phyloP scores from a whole-genome alignment of 1,140 invertebrate species.

The Drosophila persimilis region DNA sequence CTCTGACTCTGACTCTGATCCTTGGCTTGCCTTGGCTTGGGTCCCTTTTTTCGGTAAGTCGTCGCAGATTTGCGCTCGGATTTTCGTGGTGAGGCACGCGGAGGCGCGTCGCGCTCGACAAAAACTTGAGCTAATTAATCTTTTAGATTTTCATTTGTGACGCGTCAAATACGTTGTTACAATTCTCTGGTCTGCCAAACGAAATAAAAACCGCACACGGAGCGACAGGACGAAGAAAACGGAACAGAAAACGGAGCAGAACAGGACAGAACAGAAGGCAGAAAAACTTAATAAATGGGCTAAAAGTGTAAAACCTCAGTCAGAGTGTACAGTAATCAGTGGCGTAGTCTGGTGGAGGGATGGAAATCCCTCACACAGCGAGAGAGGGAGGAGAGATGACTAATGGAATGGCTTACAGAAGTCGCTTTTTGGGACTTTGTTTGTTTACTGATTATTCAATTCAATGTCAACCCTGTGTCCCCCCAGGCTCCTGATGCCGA shows the following conservation, averaged over 20 bases:
- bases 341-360: slow-evolving; percentile 47
- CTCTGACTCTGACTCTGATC: slow-evolving; percentile 9
- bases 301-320: slow-evolving; percentile 77
- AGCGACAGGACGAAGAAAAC: not conserved
- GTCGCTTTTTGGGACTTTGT: slow-evolving; percentile 48
- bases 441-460: slow-evolving; percentile 60
- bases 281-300: slow-evolving; percentile 69
- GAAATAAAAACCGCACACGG: slow-evolving; percentile 73
- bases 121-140: slow-evolving; percentile 81
- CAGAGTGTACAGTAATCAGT: slow-evolving; percentile 44
- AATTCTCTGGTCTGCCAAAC: slow-evolving; percentile 69
- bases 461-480: slow-evolving; percentile 27
- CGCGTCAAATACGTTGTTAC: slow-evolving; percentile 77
- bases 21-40: slow-evolving; percentile 2
- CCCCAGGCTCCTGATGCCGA: slow-evolving; percentile 2
- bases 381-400: slow-evolving; percentile 45
- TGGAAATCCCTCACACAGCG: slow-evolving; percentile 22
- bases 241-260: slow-evolving; percentile 3
- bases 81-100: slow-evolving; percentile 32
- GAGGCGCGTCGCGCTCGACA: slow-evolving; percentile 41
- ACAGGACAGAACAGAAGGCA: no score
- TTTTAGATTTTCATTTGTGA: slow-evolving; percentile 82
- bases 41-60: slow-evolving; percentile 49
- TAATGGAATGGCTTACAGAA: slow-evolving; percentile 69
- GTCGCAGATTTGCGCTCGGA: slow-evolving; percentile 60